These are phyloP conservation scores for Dendrolimus houi DNA, from an alignment of 2,888 invertebrate genomes.

Conservation along the genomic window DNA sequence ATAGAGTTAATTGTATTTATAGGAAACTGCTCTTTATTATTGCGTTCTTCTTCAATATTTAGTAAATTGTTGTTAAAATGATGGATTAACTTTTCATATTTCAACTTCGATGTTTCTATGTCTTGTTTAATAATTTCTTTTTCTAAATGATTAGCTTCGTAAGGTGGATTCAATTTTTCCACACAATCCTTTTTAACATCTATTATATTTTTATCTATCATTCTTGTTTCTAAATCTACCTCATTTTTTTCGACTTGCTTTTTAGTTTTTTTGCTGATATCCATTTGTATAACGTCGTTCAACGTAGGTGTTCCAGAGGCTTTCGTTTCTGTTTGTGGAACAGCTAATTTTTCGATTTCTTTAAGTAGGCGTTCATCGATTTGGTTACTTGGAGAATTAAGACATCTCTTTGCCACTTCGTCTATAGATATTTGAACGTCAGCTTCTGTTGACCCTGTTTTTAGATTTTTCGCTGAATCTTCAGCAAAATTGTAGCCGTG, in stretches of 20 bases:
- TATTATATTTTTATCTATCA: conserved; percentile 3
- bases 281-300: conserved; percentile 16
- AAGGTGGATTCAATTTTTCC: neutral
- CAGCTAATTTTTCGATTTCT: conserved; percentile 27
- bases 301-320: conserved; percentile 6
- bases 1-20: too few species aligned
- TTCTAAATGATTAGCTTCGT: neutral
- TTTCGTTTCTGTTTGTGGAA: conserved; percentile 11
- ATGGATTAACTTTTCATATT: neutral
- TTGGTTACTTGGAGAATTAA: conserved; percentile 20
- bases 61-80: neutral
- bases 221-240: conserved; percentile 14
- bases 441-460: conserved; percentile 1
- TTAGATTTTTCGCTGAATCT: conserved; percentile 2
- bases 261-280: conserved; percentile 13
- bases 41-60: neutral
- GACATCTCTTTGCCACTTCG: conserved; percentile 26
- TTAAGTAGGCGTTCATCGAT: conserved; percentile 28
- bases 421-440: conserved; percentile 14
- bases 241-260: conserved; percentile 16
- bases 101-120: neutral
- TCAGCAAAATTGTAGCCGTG: conserved; percentile 5
- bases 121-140: neutral
- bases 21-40: too few species aligned
- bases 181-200: neutral